Conservation (phyloP, 2,113 vertebrate genomes). For the Microcebus murinus region DNA sequence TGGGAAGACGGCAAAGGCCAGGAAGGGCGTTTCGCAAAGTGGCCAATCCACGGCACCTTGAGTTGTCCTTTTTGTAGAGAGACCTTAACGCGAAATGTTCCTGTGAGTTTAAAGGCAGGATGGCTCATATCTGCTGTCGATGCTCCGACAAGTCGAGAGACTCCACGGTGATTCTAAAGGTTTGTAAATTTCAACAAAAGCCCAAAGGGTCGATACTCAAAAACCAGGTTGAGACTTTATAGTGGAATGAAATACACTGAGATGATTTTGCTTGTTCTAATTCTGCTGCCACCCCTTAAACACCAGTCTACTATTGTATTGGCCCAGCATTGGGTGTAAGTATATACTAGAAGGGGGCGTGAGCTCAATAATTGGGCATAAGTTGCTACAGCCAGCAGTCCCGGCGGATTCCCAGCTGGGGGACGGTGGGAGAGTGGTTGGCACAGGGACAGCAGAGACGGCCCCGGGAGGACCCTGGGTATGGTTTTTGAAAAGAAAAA, state of each 20-base stretch:
- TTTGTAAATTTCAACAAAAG: background rate
- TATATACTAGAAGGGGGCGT: too few species aligned
- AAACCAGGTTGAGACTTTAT: background rate
- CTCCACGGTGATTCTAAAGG: background rate
- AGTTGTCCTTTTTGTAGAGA: background rate
- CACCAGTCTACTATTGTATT: too few species aligned
- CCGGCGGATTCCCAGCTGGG: background rate
- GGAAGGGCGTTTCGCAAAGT: background rate
- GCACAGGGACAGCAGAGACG: fast-evolving
- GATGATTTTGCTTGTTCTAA: background rate
- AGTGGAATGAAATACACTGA: background rate
- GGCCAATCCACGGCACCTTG: background rate
- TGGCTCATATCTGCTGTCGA: background rate
- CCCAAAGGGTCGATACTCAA: background rate
- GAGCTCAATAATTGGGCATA: background rate
- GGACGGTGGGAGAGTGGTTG: background rate
- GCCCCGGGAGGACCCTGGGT: fast-evolving
- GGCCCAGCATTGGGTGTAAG: background rate
- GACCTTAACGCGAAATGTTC: background rate
- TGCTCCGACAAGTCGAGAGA: background rate
- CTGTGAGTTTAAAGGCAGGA: background rate
- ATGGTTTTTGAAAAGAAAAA: background rate
- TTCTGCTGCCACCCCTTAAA: background rate
- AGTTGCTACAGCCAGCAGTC: fast-evolving
- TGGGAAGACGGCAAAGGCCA: background rate